Base-by-base conservation (phyloP, 2,113 vertebrate genomes). In the Trachemys scripta region DNA sequence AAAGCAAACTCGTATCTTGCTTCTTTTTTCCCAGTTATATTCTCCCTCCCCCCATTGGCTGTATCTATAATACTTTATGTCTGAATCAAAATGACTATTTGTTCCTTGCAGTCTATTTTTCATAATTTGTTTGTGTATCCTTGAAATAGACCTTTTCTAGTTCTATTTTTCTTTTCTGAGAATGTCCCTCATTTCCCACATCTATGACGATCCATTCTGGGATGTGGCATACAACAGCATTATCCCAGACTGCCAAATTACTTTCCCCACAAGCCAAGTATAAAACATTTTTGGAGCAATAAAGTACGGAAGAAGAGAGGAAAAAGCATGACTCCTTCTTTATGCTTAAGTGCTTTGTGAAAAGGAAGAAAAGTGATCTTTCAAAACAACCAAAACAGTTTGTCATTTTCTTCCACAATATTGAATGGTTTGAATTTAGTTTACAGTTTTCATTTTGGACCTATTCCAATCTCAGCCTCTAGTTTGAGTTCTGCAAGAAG, bases 351-450 rank as follows among this genome's bases (percentile, higher is more conserved):
- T 69, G 65, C 31, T 38, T 69, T 69, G 35, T 20, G 31, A n/a
- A n/a, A 69, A 69, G 35, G 65, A 69, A 69, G 65, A 69, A n/a
- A 69, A 69, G 16, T 38, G 65, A 38, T 10, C 35, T 69, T 69
- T 69, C 17, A 69, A 5, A 69, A 35, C 16, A 20, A 38, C 17
- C 35, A 69, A 62, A 62, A 59, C 25, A 59, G 57, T 59, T 62
- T 27, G 31, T 8, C 17, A 69, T 69, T 69, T 69, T 65, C 57
- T 69, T 69, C 35, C 35, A 69, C 17, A 20, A 69, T 69, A 69
- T 8, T 75, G 38, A 75, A 22, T 45, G 49, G 69, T 92, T 86
- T 12, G 87, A 96, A 93, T 42, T 22, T 9, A 95, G 42, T 59
- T 84, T 84, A 42, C 3, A 16, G 24, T 57, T 56, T 27, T 56